Base-by-base conservation (phyloP, 2,888 invertebrate genomes). In the Apodemia mormo region DNA sequence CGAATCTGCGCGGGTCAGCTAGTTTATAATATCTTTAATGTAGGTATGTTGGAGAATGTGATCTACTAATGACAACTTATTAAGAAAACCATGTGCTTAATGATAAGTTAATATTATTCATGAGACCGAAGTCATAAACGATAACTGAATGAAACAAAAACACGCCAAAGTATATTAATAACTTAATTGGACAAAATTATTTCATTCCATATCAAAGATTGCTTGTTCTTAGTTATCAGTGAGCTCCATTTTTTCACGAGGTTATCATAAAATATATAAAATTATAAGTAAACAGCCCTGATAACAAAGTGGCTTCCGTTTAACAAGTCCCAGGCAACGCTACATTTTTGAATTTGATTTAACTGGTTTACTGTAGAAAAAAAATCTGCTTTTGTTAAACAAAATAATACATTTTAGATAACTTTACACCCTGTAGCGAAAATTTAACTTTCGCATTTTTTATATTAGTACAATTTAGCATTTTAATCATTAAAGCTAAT, bases 261-360 rank as follows among this genome's bases (percentile, higher is more conserved):
- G 64, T 64, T 64, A 64, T 64, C 64, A 37, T n/a, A 64, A 37
- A 8, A 54, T 54, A 64, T 37, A 37, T 37, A 64, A 64, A 64
- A 37, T 37, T 64, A 37, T n/a, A 64, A 37, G 64, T 37, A 64
- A 64, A 64, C 61, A 33, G 61, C 14, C n/a, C 30, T 14, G 61
- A 64, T 64, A 64, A 64, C 61, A 30, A 61, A 37, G 14, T 64
- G 5, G 61, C 61, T 64, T 64, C 61, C 61, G 61, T 37, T 14
- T 64, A 1, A 37, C n/a, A 64, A 5, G 14, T 12, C 10, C 37
- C 30, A n/a, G 30, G 10, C 58, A 12, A 58, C 58, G 8, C n/a
- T 54, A 22, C 22, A 14, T 54, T 54, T 49, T 22, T 54, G n/a
- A 22, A 22, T 54, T 54, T 52, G 6, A 52, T 52, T 52, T n/a